A percentile compares a stretch with the other conserved stretches of the same genome.
phyloP scores from a whole-genome alignment of 2,797 vertebrate species.

The Triplophysa yarkandensis region DNA sequence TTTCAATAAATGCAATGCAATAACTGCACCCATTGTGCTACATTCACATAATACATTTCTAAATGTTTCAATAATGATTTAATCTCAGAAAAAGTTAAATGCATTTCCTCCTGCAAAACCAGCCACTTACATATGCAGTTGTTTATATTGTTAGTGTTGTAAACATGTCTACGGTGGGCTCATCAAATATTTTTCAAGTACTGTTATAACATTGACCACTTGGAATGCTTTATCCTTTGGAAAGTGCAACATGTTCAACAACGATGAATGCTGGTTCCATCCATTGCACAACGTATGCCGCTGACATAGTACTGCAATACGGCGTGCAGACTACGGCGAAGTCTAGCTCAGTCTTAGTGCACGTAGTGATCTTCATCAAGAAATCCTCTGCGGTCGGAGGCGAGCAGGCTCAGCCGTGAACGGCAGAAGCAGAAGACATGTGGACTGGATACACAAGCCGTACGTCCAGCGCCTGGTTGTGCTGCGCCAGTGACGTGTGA shows the following conservation, averaged over 20 bases:
- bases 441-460: conserved; percentile 91
- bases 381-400: neutral
- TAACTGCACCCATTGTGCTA: conserved; percentile 1
- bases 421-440: conserved; percentile 50
- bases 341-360: conserved; percentile 18
- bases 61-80: conserved; percentile 1
- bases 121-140: neutral
- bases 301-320: neutral
- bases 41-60: conserved; percentile 24
- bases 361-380: neutral
- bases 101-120: neutral
- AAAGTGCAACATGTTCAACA: conserved; percentile 40
- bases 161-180: conserved; percentile 37
- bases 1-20: neutral
- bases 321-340: neutral
- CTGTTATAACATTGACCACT: conserved; percentile 12
- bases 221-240: conserved; percentile 26
- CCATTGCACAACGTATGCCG: neutral
- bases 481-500: conserved; percentile 91
- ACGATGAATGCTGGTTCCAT: neutral
- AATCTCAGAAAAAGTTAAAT: neutral
- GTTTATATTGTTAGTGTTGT: conserved; percentile 17
- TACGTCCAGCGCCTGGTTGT: conserved; percentile 95
- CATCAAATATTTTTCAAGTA: conserved; percentile 23
- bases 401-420: conserved; percentile 20